These are phyloP conservation scores for Syngnathus scovelli DNA, from an alignment of 2,113 vertebrate species.

Conservation along the genomic window DNA sequence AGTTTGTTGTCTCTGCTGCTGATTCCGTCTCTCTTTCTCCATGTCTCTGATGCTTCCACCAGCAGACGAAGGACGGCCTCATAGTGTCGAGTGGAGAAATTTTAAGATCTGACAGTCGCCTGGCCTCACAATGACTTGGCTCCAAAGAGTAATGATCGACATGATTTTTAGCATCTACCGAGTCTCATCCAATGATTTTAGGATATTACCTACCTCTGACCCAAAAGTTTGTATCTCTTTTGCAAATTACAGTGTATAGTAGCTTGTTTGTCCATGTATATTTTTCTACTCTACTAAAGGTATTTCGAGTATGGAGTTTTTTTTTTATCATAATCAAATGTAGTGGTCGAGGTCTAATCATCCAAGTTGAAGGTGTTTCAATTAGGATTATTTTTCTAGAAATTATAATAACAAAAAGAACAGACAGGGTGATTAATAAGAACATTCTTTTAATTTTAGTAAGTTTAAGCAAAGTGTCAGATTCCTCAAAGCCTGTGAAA, in stretches of 20 bases:
- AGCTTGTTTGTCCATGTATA: no score
- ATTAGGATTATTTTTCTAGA: no score
- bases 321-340: no score
- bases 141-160: constrained; percentile 52
- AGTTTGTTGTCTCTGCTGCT: constrained; percentile 25
- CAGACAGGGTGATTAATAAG: no score
- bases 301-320: no score
- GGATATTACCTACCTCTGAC: not conserved
- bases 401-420: no score
- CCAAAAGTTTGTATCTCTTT: constrained; percentile 4
- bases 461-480: no score
- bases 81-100: constrained; percentile 60
- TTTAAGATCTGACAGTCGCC: constrained; percentile 63
- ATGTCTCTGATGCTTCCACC: constrained; percentile 41
- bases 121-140: constrained; percentile 35
- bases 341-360: no score
- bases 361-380: no score
- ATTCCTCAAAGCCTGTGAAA: not conserved
- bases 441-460: no score
- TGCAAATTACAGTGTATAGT: not conserved
- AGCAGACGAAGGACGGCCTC: constrained; percentile 54
- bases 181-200: not conserved
- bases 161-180: constrained; percentile 14
- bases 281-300: no score
- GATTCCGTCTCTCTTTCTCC: constrained; percentile 23